Percentiles rank a stretch among this genome's conserved stretches.
phyloP scores from a whole-genome alignment of 2,113 vertebrate species.

The Hemibagrus wyckioides region DNA sequence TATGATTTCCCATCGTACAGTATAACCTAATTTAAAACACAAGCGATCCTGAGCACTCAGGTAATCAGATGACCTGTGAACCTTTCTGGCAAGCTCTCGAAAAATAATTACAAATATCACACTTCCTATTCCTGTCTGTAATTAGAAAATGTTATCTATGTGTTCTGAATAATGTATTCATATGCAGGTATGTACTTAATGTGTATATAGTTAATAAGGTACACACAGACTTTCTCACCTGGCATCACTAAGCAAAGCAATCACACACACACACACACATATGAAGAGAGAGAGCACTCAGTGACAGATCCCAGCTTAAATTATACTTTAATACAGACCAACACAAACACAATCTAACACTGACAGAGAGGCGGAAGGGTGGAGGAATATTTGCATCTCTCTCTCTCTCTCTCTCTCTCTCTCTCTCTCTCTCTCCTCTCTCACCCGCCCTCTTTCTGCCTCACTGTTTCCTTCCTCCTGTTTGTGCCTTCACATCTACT shows the following conservation, averaged over 20 bases:
- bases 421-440: conserved; percentile 45
- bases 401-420: conserved; percentile 50
- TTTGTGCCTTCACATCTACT: conserved; percentile 23
- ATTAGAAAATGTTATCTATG: background rate
- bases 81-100: background rate
- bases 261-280: conserved; percentile 54
- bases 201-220: background rate
- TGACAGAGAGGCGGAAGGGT: background rate
- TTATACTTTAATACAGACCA: conserved; percentile 72
- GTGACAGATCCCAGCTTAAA: conserved; percentile 68
- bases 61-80: background rate
- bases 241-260: conserved; percentile 35
- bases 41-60: background rate
- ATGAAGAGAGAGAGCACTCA: conserved; percentile 24
- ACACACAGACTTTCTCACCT: background rate
- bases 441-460: conserved; percentile 53
- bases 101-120: background rate
- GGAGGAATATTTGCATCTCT: background rate
- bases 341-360: conserved; percentile 53
- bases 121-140: background rate
- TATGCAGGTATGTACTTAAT: background rate
- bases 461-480: background rate
- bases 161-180: background rate
- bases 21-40: background rate
- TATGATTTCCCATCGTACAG: background rate